Evolutionary conservation across 2,888 invertebrate genomes (phyloP), one percentile per base, ranked within the genome.

Genomic region (Ochropleura leucogaster): DNA sequence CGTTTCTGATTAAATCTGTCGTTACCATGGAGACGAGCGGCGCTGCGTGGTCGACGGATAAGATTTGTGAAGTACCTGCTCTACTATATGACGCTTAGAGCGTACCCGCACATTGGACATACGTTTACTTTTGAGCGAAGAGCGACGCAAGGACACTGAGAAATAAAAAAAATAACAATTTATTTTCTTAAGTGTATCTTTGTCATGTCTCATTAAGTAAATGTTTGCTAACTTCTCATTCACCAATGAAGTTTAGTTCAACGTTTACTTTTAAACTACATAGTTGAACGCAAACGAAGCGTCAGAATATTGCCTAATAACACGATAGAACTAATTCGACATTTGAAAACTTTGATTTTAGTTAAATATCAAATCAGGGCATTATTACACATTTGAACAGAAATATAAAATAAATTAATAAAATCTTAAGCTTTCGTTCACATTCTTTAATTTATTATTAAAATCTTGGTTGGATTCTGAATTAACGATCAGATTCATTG

Each of bases 201-300:
- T 51, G 8, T 10, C 60, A 30, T 49, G 18, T 4, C 20, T 65
- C 18, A 8, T 42, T 18, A 7, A n/a, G 14, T n/a, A 40, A 51
- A 42, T 66, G 5, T 66, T n/a, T 42, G n/a, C 16, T 16, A n/a
- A n/a, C 14, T 42, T 10, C 8, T 51, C 66, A 66, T 14, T n/a
- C n/a, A 51, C n/a, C 14, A 14, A 51, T 40, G 40, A n/a, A 51
- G 51, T 51, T 40, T 3, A 14, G 40, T 51, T 20, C 7, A 53
- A 66, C 40, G 12, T 8, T 42, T 20, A 65, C 65, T 42, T 44
- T 16, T 16, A 16, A 20, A 68, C 18, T 1, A 44, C n/a, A n/a
- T n/a, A n/a, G 20, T 67, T 44, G 44, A 57, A 44, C 12, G 30
- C 57, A 46, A 57, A 57, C 68, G 18, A 44, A 68, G 44, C 57